Percentiles rank a stretch among this genome's conserved stretches.
phyloP scores from a whole-genome alignment of 2,797 vertebrate genomes.

The Todus mexicanus region DNA sequence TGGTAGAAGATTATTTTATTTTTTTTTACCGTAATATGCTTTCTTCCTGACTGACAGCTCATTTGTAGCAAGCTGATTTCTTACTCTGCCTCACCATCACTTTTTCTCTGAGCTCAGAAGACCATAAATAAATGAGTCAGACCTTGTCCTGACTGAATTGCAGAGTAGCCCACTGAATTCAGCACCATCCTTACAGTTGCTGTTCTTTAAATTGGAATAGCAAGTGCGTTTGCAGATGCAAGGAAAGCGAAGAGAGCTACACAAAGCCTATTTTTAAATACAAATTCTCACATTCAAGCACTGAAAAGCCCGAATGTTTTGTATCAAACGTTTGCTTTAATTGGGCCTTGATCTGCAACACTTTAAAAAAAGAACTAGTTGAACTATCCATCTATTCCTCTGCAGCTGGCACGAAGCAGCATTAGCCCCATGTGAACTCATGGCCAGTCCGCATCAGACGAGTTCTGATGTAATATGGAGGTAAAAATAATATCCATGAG shows the following conservation, averaged over 20 bases:
- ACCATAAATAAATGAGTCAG: constrained; percentile 50
- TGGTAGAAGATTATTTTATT: neutral
- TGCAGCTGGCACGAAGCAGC: neutral
- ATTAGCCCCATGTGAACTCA: neutral
- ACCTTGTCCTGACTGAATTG: constrained; percentile 37
- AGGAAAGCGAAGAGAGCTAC: neutral
- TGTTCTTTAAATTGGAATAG: neutral
- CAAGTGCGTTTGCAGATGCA: neutral
- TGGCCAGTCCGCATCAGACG: neutral
- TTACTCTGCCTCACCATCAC: constrained; percentile 33
- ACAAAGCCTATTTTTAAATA: neutral
- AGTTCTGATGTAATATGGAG: neutral
- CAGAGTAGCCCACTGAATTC: constrained; percentile 12
- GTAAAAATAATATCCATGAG: neutral
- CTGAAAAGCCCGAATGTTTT: neutral
- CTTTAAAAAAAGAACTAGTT: neutral
- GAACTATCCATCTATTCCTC: neutral
- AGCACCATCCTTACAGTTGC: neutral
- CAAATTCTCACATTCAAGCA: neutral
- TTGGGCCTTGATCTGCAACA: neutral
- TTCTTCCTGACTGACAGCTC: constrained; percentile 48
- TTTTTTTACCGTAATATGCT: constrained; percentile 20
- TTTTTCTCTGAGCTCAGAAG: constrained; percentile 49
- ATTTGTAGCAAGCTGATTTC: constrained; percentile 42
- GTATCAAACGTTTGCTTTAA: neutral